Percentiles rank a stretch among this genome's conserved stretches.
Evolutionary conservation across 2,888 invertebrate species (phyloP).

Genomic region (Timema cristinae): DNA sequence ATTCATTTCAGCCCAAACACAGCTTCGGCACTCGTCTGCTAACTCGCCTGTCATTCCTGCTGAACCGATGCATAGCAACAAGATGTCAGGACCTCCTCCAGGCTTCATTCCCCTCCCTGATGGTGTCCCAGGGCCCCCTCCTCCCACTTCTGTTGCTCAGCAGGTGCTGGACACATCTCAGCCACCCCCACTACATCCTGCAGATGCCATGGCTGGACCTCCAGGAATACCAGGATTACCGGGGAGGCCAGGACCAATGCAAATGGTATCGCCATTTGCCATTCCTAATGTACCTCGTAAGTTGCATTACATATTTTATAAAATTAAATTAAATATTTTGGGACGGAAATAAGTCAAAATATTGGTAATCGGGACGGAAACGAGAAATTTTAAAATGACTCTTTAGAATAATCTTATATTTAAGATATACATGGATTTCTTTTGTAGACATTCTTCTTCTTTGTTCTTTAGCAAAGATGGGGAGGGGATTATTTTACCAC

Average conservation of each 20-base stretch:
- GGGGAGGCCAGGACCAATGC: constrained; percentile 32
- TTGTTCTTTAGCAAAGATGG: too few species aligned
- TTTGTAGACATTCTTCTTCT: too few species aligned
- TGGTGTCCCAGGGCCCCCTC: constrained; percentile 45
- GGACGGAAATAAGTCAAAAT: too few species aligned
- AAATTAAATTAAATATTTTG: neutral
- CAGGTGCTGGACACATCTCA: constrained; percentile 21
- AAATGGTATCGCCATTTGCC: constrained; percentile 42
- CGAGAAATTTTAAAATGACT: too few species aligned
- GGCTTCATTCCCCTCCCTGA: constrained; percentile 39
- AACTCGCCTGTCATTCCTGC: too few species aligned
- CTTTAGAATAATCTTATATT: too few species aligned
- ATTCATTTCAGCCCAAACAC: too few species aligned
- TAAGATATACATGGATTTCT: too few species aligned
- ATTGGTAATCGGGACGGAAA: too few species aligned
- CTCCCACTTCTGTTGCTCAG: constrained; percentile 36
- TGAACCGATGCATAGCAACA: too few species aligned
- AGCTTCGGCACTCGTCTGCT: too few species aligned
- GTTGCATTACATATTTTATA: constrained; percentile 29
- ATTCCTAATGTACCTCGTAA: constrained; percentile 43
- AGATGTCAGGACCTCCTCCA: constrained; percentile 31
- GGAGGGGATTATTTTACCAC: too few species aligned
- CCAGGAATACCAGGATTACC: constrained; percentile 43
- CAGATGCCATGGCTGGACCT: constrained; percentile 27
- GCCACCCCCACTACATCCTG: constrained; percentile 14